Evolutionary conservation across 2,888 invertebrate species (phyloP).

Genomic region (Stenichneumon culpator): DNA sequence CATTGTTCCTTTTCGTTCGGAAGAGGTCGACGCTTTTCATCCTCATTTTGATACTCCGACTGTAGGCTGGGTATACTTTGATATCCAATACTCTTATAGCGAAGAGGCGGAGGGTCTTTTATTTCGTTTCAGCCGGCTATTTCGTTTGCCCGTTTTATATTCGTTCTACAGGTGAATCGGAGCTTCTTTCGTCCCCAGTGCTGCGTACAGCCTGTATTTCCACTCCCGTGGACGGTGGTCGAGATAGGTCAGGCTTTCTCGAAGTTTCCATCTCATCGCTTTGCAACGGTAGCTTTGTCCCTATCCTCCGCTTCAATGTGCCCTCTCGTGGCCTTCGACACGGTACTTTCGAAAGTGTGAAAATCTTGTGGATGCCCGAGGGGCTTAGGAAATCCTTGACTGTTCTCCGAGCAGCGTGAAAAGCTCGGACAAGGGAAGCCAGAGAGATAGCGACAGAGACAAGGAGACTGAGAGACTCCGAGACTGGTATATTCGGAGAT

Average conservation of each 20-base stretch:
- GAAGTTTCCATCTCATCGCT: constrained; percentile 2
- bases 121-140: not conserved
- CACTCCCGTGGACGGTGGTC: not conserved
- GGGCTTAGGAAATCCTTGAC: constrained; percentile 17
- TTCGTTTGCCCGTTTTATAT: not conserved
- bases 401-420: constrained; percentile 5
- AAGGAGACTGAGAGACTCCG: not conserved
- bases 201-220: not conserved
- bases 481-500: not conserved
- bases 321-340: constrained; percentile 9
- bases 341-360: constrained; percentile 37
- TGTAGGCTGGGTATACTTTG: not conserved
- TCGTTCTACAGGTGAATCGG: constrained; percentile 7
- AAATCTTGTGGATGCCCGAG: constrained; percentile 36
- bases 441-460: not conserved
- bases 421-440: constrained; percentile 25
- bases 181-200: not conserved
- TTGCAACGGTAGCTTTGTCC: not conserved
- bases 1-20: not conserved
- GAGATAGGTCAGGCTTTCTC: constrained; percentile 3
- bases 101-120: not conserved
- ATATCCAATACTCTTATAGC: not conserved
- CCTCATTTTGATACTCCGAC: not conserved
- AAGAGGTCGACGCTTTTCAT: not conserved
- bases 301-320: not conserved